Base-by-base conservation (phyloP, 1,140 invertebrate species). In the Phenacoccus solenopsis region DNA sequence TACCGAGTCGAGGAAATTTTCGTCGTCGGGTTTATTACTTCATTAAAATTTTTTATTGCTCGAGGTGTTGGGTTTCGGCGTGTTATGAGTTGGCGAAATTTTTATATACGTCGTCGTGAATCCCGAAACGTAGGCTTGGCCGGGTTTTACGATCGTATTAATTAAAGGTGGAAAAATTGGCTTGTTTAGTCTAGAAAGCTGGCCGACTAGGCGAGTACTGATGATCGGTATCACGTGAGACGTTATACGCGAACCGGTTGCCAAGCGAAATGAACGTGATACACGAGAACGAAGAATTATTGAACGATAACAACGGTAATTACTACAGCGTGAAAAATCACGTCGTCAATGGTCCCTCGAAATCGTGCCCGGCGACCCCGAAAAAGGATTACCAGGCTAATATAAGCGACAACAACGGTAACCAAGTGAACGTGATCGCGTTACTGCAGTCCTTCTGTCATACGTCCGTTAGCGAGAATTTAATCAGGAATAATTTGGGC, bases 371-470 rank as follows among this genome's bases (percentile, higher is more conserved):
- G 21, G 25, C 20, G 59, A 27, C 59, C 1, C 21, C 21, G 4
- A 64, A 64, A 64, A 64, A 25, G 21, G 21, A 27, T 27, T 24
- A 24, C 9, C 20, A 64, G 2, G 12, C 10, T 10, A 24, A 64
- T 64, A 24, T 64, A 10, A 64, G 20, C 59, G 59, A 64, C 20
- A 64, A 64, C 21, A 64, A 64, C 25, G 59, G 59, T 27, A 64
- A 64, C 20, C 22, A 24, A 24, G 21, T 64, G 25, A 64, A 64
- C 25, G 59, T 64, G 59, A 16, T 16, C 59, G 25, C 59, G 22
- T 64, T 64, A 20, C 16, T 64, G 59, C 59, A 64, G 21, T 64
- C 59, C 3, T 25, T 64, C 59, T 64, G 59, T 25, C 59, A 64
- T 64, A 64, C 12, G 13, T 24, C 59, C 10, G 20, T 64, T 27